These are phyloP conservation scores for Holotrichia oblita DNA, from an alignment of 1,140 invertebrate species.

Conservation along the genomic window DNA sequence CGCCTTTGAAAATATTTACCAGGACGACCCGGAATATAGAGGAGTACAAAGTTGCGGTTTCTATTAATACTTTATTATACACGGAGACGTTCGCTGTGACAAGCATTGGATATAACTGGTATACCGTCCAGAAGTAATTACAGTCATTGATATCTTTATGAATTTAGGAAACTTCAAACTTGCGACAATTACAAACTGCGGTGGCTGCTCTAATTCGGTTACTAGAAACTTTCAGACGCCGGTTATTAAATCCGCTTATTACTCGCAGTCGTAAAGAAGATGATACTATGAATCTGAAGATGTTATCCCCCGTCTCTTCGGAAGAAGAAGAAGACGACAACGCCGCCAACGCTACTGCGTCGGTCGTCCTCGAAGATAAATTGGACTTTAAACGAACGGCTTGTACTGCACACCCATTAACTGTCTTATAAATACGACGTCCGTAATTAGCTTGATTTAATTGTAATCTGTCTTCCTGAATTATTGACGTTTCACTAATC, in stretches of 20 bases:
- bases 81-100: neutral
- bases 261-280: constrained; percentile 30
- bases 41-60: neutral
- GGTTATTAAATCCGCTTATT: constrained; percentile 46
- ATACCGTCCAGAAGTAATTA: constrained; percentile 48
- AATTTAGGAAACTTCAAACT: constrained; percentile 52
- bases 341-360: neutral
- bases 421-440: constrained; percentile 30
- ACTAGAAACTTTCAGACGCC: constrained; percentile 47
- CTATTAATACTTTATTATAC: neutral
- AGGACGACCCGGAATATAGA: neutral
- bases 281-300: constrained; percentile 31
- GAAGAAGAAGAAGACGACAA: no score
- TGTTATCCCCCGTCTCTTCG: neutral
- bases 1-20: neutral
- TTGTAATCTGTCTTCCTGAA: constrained; percentile 33
- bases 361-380: constrained; percentile 30
- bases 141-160: constrained; percentile 52
- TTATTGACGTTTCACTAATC: constrained; percentile 32
- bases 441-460: constrained; percentile 37
- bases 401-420: constrained; percentile 39
- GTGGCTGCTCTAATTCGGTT: constrained; percentile 45
- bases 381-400: constrained; percentile 34
- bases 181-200: constrained; percentile 47
- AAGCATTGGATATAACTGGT: neutral